Conservation (phyloP, 2,797 vertebrate species). For the Phrynocephalus vlangalii region DNA sequence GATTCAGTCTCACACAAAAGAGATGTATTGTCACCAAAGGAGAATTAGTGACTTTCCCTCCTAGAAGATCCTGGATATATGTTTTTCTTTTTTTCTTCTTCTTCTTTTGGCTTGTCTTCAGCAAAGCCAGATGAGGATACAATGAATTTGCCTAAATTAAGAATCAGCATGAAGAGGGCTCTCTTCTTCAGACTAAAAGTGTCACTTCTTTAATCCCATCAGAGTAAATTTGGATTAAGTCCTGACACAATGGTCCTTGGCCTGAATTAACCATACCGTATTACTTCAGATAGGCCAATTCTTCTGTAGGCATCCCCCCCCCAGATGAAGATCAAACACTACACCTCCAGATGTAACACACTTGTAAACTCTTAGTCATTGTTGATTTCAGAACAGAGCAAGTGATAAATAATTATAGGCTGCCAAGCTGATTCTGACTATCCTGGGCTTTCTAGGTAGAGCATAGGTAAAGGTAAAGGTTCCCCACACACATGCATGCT, state of each 20-base stretch:
- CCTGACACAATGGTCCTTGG: slow-evolving; percentile 36
- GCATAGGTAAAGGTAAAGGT: too few relatives aligned
- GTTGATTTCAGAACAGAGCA: neutral
- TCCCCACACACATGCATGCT: too few relatives aligned
- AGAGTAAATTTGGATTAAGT: slow-evolving; percentile 43
- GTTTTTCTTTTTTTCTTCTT: too few relatives aligned
- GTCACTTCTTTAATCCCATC: slow-evolving; percentile 39
- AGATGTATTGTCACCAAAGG: neutral
- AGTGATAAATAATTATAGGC: too few relatives aligned
- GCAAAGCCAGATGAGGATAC: slow-evolving; percentile 16
- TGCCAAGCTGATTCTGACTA: too few relatives aligned
- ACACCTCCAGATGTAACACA: too few relatives aligned
- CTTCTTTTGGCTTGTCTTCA: neutral
- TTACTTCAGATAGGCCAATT: neutral
- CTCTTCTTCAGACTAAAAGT: slow-evolving; percentile 15
- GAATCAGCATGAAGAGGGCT: slow-evolving; percentile 50
- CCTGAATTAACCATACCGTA: slow-evolving; percentile 9
- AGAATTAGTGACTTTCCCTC: slow-evolving; percentile 39
- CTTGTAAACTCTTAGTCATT: neutral
- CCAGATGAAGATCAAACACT: neutral
- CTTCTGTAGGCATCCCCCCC: neutral
- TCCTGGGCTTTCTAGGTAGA: too few relatives aligned
- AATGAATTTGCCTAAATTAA: slow-evolving; percentile 32
- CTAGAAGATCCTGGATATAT: neutral
- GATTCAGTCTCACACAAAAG: slow-evolving; percentile 6